Evolutionary conservation across 2,888 invertebrate species (phyloP), one percentile per base, ranked within the genome.

Genomic region (Metopia argyrocephala): DNA sequence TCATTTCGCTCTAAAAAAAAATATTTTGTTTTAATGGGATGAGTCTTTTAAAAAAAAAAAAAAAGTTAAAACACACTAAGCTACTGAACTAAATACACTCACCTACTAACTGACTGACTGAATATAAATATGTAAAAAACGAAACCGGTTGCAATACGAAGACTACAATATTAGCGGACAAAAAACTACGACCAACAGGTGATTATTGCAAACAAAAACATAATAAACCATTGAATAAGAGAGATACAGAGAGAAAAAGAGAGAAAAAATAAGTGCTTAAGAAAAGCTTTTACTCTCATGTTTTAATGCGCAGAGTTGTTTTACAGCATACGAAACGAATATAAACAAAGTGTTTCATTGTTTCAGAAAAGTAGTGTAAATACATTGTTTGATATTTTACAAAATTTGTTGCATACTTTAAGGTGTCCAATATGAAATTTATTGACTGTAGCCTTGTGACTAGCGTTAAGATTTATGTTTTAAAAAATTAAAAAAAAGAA

Each of bases 371-470:
- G n/a, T 15, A 7, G 20, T 25, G 15, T 50, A 75, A 9, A 46
- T 25, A 62, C 65, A 46, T 50, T 31, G 5, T 28, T 12, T 12
- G 2, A 9, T 31, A 31, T 31, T 31, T 20, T 56, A 75, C 46
- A 78, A 81, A 85, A 86, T 84, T 85, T 87, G 87, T 88, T 88
- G 87, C 89, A 88, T 87, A 88, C 84, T 81, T 83, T 83, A 76
- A 73, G 88, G 86, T 84, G 79, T 83, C 38, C 61, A 81, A 76
- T 74, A 61, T 76, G 20, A 73, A 73, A 76, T 73, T 48, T 54
- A 20, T 76, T 80, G 75, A 61, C 48, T 54, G n/a, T 27, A 48
- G 45, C 23, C 28, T 46, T 12, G 7, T 48, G 27, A 12, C 5
- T 2, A 69, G 59, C 73, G 68, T 54, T 74, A 65, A 74, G 59